These are phyloP conservation scores for Drosophila lini DNA, from an alignment of 1,140 invertebrate species.

Conservation along the genomic window DNA sequence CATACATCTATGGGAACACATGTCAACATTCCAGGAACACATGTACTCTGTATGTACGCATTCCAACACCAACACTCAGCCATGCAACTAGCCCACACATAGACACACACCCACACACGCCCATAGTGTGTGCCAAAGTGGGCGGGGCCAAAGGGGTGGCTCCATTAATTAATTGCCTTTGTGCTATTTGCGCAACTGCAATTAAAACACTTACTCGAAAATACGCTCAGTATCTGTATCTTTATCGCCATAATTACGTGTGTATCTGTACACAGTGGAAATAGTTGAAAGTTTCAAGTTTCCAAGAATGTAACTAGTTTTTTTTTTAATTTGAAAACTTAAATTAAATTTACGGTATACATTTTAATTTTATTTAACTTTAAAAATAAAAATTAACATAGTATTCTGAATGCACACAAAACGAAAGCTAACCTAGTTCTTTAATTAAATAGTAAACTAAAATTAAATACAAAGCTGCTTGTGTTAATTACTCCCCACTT, in stretches of 20 bases:
- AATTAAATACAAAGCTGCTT: too few species aligned
- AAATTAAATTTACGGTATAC: too few species aligned
- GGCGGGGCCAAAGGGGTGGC: slow-evolving; percentile 41
- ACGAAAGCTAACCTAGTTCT: too few species aligned
- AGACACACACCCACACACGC: slow-evolving; percentile 7
- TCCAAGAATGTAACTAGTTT: neutral
- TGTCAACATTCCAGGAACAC: slow-evolving; percentile 82
- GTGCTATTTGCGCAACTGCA: slow-evolving; percentile 74
- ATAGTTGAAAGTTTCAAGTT: neutral
- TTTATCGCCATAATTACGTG: slow-evolving; percentile 50
- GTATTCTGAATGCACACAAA: neutral
- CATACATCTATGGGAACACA: slow-evolving; percentile 78
- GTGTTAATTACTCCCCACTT: slow-evolving; percentile 10
- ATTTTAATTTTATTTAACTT: neutral
- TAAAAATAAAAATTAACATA: neutral
- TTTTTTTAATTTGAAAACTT: neutral
- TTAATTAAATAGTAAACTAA: neutral
- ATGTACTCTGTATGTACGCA: slow-evolving; percentile 64
- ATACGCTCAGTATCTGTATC: slow-evolving; percentile 47
- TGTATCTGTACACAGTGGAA: slow-evolving; percentile 27
- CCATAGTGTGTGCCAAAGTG: slow-evolving; percentile 36
- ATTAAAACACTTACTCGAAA: slow-evolving; percentile 76
- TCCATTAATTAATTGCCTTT: slow-evolving; percentile 78
- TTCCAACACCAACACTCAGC: slow-evolving; percentile 30
- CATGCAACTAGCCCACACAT: slow-evolving; percentile 45